Conservation (phyloP, 2,797 vertebrate species). For the Cirrhinus molitorella region DNA sequence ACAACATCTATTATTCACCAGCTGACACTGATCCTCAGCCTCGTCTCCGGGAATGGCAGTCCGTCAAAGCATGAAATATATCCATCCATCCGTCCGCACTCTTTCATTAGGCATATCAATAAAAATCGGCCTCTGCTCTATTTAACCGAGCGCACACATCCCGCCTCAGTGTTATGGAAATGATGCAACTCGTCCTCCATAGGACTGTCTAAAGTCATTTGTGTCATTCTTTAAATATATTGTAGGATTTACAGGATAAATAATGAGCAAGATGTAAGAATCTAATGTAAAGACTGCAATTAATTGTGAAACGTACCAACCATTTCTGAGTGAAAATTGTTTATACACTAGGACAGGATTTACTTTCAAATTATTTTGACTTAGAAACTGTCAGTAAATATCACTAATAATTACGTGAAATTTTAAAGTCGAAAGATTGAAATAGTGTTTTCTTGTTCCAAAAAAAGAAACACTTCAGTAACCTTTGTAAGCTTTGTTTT, state of each 20-base stretch:
- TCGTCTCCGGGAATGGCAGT: slow-evolving; percentile 62
- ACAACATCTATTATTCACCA: slow-evolving; percentile 88
- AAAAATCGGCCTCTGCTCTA: slow-evolving; percentile 23
- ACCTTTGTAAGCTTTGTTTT: background rate
- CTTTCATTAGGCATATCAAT: slow-evolving; percentile 43
- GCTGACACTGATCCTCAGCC: slow-evolving; percentile 73
- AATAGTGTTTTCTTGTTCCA: background rate
- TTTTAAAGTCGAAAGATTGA: background rate
- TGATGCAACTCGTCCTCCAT: background rate
- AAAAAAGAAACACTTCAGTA: too few relatives aligned
- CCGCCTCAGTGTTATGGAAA: background rate
- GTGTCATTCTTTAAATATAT: background rate
- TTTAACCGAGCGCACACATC: slow-evolving; percentile 29
- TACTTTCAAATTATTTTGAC: background rate
- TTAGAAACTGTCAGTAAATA: background rate
- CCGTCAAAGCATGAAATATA: slow-evolving; percentile 62
- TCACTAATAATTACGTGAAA: background rate
- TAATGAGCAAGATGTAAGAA: background rate
- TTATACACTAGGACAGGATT: background rate
- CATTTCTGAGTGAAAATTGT: too few relatives aligned
- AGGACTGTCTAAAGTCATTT: background rate
- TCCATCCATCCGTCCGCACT: slow-evolving; percentile 56
- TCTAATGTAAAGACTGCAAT: background rate
- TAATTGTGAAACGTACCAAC: too few relatives aligned
- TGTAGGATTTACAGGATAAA: background rate